Conservation (phyloP, 2,888 invertebrate genomes). For the Miltochrista miniata region DNA sequence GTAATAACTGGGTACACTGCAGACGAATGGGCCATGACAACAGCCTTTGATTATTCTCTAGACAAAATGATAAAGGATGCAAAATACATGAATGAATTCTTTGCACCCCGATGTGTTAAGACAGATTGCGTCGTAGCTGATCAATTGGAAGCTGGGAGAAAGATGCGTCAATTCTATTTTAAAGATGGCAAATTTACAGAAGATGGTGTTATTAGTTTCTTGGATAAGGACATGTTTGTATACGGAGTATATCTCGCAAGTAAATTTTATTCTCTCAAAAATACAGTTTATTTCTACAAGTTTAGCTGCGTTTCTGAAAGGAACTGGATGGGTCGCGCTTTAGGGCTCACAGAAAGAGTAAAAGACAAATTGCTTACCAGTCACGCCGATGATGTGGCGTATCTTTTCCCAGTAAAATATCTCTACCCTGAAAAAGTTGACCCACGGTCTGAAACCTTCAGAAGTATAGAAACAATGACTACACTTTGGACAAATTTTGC, state of each 20-base stretch:
- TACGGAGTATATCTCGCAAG: conserved; percentile 34
- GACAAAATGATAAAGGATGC: conserved; percentile 40
- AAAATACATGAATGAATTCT: conserved; percentile 40
- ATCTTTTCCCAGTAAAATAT: conserved; percentile 40
- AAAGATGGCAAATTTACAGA: conserved; percentile 32
- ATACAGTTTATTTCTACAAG: conserved; percentile 45
- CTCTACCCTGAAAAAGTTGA: conserved; percentile 23
- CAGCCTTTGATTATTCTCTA: conserved; percentile 18
- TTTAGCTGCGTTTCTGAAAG: conserved; percentile 49
- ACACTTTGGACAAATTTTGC: conserved; percentile 54
- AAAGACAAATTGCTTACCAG: conserved; percentile 27
- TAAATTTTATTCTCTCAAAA: conserved; percentile 35
- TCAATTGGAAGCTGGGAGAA: conserved; percentile 41
- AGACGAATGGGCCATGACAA: conserved; percentile 84
- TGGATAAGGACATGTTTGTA: conserved; percentile 32
- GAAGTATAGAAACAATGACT: conserved; percentile 41
- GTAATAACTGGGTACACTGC: conserved; percentile 88
- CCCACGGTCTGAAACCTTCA: conserved; percentile 34
- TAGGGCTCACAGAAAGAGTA: conserved; percentile 15
- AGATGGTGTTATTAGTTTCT: conserved; percentile 35
- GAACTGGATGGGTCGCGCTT: conserved; percentile 32
- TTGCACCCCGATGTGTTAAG: conserved; percentile 34
- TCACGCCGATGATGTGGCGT: conserved; percentile 46
- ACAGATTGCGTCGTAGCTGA: conserved; percentile 23
- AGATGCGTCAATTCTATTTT: conserved; percentile 40